A percentile compares a stretch with the other conserved stretches of the same genome.
Conservation (phyloP, 2,888 invertebrate species). For the Hirtodrosophila alboralis region DNA sequence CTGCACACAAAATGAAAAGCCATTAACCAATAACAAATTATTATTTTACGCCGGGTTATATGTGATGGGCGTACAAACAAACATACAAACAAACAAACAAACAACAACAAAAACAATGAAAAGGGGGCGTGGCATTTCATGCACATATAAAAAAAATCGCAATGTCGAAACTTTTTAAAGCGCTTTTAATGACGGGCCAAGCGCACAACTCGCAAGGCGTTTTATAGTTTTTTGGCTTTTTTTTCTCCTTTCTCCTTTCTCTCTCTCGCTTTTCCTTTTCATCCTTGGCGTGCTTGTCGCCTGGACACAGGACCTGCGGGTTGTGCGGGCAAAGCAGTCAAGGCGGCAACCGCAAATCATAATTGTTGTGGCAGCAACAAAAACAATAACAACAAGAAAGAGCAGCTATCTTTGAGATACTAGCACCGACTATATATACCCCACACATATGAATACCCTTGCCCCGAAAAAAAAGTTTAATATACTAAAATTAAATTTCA, state of each 20-base stretch:
- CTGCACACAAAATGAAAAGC: slow-evolving; percentile 34
- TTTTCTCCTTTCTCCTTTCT: too few relatives aligned
- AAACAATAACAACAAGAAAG: slow-evolving; percentile 10
- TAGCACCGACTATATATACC: too few relatives aligned
- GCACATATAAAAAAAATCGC: slow-evolving; percentile 12
- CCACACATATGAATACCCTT: too few relatives aligned
- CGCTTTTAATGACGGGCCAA: slow-evolving; percentile 52
- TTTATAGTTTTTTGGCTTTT: slow-evolving; percentile 3
- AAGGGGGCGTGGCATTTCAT: neutral
- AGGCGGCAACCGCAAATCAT: slow-evolving; percentile 57
- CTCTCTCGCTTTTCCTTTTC: too few relatives aligned
- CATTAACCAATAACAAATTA: slow-evolving; percentile 61
- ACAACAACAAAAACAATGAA: slow-evolving; percentile 1
- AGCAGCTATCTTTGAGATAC: too few relatives aligned
- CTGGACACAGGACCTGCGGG: slow-evolving; percentile 9
- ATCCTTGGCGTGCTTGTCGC: slow-evolving; percentile 17
- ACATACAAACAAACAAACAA: neutral
- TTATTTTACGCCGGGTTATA: slow-evolving; percentile 42
- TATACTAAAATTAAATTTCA: too few relatives aligned
- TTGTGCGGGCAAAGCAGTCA: too few relatives aligned
- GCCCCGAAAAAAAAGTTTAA: too few relatives aligned
- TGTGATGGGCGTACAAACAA: slow-evolving; percentile 9
- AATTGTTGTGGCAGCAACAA: slow-evolving; percentile 52
- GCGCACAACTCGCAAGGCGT: slow-evolving; percentile 34
- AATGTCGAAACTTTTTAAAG: slow-evolving; percentile 51